A percentile compares a stretch with the other conserved stretches of the same genome.
Conservation (phyloP, 1,140 invertebrate species). For the Drosophila gunungcola region DNA sequence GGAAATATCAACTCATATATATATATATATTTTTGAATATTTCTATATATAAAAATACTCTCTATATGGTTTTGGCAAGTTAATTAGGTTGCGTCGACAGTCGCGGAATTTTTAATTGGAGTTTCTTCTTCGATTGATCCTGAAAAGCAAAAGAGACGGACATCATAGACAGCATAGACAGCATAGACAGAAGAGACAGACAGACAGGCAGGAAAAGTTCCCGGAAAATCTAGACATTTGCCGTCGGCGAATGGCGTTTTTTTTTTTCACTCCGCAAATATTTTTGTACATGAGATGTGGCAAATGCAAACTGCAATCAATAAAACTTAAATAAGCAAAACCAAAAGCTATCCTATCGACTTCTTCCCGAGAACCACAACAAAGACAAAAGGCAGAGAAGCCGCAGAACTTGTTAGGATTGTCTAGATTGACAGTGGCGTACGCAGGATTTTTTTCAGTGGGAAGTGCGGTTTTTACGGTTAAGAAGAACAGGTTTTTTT, state of each 20-base stretch:
- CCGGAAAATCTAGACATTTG: constrained; percentile 27
- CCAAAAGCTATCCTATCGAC: constrained; percentile 2
- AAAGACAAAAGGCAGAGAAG: constrained; percentile 1
- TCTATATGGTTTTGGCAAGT: constrained; percentile 33
- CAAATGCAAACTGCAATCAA: constrained; percentile 52
- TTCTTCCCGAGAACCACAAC: constrained; percentile 13
- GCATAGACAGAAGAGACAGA: neutral
- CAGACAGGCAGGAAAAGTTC: constrained; percentile 1
- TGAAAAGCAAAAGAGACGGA: constrained; percentile 9
- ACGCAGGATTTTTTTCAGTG: constrained; percentile 3
- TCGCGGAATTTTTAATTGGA: constrained; percentile 50
- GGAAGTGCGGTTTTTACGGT: too few species aligned
- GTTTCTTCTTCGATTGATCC: constrained; percentile 39
- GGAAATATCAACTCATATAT: constrained; percentile 19
- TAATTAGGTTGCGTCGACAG: constrained; percentile 63
- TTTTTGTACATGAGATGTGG: constrained; percentile 33
- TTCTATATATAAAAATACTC: constrained; percentile 6
- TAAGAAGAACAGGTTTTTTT: too few species aligned
- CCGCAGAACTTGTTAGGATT: constrained; percentile 24
- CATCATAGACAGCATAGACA: too few species aligned
- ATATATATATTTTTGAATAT: constrained; percentile 19
- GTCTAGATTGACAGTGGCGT: constrained; percentile 1
- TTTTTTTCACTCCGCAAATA: constrained; percentile 21
- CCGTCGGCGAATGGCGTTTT: constrained; percentile 55
- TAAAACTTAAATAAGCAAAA: constrained; percentile 58